phyloP scores from a whole-genome alignment of 2,888 invertebrate species.

The Trichacis sp. region DNA sequence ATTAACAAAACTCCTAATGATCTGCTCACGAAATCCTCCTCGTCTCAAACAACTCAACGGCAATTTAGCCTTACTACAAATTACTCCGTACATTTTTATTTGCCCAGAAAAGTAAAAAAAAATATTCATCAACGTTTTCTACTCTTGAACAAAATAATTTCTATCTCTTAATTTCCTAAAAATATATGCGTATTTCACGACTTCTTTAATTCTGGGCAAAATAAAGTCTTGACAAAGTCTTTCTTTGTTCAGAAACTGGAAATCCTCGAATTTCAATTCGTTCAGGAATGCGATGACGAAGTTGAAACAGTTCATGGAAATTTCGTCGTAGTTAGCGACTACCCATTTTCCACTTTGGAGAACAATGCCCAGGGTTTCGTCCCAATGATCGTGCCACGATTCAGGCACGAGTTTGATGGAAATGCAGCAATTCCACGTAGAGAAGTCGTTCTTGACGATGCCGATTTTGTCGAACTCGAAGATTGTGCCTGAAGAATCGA shows the following conservation, averaged over 20 bases:
- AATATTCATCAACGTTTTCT: conserved; percentile 5
- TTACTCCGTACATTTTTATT: conserved; percentile 40
- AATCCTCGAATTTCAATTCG: conserved; percentile 73
- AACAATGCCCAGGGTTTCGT: conserved; percentile 59
- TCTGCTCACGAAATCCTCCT: conserved; percentile 13
- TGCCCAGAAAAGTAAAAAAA: no score
- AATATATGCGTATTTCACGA: conserved; percentile 86
- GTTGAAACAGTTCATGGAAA: conserved; percentile 85
- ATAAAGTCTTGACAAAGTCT: conserved; percentile 84
- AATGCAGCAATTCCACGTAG: conserved; percentile 57
- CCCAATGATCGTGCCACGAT: conserved; percentile 62
- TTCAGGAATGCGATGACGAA: conserved; percentile 86
- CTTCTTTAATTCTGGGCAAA: conserved; percentile 83
- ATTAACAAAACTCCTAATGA: conserved; percentile 21
- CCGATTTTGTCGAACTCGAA: conserved; percentile 89
- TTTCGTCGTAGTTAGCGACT: conserved; percentile 79
- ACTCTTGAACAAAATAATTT: conserved; percentile 69
- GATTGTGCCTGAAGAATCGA: conserved; percentile 83
- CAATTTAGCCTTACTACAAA: conserved; percentile 28
- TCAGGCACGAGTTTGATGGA: conserved; percentile 51
- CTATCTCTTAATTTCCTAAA: conserved; percentile 78
- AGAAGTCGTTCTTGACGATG: conserved; percentile 67
- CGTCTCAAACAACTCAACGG: conserved; percentile 13
- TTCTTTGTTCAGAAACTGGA: conserved; percentile 54
- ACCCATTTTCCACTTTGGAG: conserved; percentile 76